These are phyloP conservation scores for Girardinus metallicus DNA, from an alignment of 2,797 vertebrate species.

Conservation along the genomic window DNA sequence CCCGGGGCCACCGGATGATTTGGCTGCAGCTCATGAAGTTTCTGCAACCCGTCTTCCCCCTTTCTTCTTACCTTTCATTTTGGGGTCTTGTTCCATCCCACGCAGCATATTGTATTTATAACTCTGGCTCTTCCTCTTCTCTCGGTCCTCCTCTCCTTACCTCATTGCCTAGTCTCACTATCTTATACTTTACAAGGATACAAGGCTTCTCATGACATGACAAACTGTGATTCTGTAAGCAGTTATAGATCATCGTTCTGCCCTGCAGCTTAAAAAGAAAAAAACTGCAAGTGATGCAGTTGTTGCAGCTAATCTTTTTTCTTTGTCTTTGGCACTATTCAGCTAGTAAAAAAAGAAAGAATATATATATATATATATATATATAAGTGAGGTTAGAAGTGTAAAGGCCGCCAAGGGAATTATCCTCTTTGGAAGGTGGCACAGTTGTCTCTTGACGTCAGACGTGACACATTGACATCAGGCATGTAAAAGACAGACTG, in stretches of 20 bases:
- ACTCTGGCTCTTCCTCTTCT: conserved; percentile 48
- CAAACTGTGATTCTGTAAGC: conserved; percentile 23
- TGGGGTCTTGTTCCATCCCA: conserved; percentile 77
- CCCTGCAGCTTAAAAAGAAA: conserved; percentile 3
- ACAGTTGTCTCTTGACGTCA: conserved; percentile 18
- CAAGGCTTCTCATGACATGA: conserved; percentile 24
- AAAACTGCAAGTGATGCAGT: not conserved
- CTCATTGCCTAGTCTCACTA: conserved; percentile 32
- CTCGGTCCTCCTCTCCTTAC: conserved; percentile 26
- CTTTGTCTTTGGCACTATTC: not conserved
- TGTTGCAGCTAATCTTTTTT: not conserved
- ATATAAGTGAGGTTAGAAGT: not conserved
- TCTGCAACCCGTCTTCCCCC: conserved; percentile 27
- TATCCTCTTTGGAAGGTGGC: conserved; percentile 9
- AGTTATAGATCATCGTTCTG: conserved; percentile 20
- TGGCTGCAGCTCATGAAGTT: conserved; percentile 32
- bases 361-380: no score
- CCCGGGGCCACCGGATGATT: conserved; percentile 50
- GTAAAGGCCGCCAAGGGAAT: conserved; percentile 6
- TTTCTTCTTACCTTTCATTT: conserved; percentile 67
- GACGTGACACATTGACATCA: not conserved
- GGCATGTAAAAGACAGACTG: not conserved
- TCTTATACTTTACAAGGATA: conserved; percentile 34
- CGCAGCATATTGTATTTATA: conserved; percentile 86
- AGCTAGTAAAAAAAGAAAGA: conserved; percentile 9